These are phyloP conservation scores for Doryteuthis pealeii DNA, from an alignment of 1,140 invertebrate genomes.

Conservation along the genomic window DNA sequence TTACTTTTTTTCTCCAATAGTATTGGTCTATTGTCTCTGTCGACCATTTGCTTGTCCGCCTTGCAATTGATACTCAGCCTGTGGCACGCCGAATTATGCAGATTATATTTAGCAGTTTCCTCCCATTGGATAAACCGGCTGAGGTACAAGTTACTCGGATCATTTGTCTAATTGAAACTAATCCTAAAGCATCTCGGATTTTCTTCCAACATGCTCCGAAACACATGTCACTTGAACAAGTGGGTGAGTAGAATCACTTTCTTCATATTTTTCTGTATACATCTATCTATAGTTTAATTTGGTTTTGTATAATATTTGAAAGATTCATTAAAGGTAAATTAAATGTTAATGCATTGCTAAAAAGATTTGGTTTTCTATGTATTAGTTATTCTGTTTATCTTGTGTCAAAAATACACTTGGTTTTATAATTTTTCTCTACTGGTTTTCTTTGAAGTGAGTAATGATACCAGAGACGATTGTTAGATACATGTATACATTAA, in stretches of 20 bases:
- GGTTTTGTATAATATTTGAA: too few relatives aligned
- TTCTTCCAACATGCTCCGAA: slow-evolving; percentile 50
- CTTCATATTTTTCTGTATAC: not conserved
- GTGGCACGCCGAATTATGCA: slow-evolving; percentile 49
- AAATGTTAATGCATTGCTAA: too few relatives aligned
- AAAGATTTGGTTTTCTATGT: too few relatives aligned
- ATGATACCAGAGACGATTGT: too few relatives aligned
- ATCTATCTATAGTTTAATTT: too few relatives aligned
- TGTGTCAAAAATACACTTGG: too few relatives aligned
- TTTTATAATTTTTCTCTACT: too few relatives aligned
- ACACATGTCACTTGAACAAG: slow-evolving; percentile 34
- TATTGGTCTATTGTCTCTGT: slow-evolving; percentile 58
- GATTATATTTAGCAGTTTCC: slow-evolving; percentile 41
- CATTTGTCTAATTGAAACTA: slow-evolving; percentile 49
- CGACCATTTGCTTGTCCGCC: slow-evolving; percentile 54
- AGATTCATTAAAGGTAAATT: too few relatives aligned
- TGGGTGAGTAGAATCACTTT: slow-evolving; percentile 26
- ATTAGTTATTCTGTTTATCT: too few relatives aligned
- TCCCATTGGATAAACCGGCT: slow-evolving; percentile 34
- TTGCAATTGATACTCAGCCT: slow-evolving; percentile 49
- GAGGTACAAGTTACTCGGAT: slow-evolving; percentile 48
- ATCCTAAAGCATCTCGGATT: slow-evolving; percentile 48
- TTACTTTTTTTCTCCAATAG: slow-evolving; percentile 26
- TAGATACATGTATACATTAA: too few relatives aligned
- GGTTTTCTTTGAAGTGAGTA: too few relatives aligned